Evolutionary conservation across 2,888 invertebrate species (phyloP).

Genomic region (Bugulina stolonifera): DNA sequence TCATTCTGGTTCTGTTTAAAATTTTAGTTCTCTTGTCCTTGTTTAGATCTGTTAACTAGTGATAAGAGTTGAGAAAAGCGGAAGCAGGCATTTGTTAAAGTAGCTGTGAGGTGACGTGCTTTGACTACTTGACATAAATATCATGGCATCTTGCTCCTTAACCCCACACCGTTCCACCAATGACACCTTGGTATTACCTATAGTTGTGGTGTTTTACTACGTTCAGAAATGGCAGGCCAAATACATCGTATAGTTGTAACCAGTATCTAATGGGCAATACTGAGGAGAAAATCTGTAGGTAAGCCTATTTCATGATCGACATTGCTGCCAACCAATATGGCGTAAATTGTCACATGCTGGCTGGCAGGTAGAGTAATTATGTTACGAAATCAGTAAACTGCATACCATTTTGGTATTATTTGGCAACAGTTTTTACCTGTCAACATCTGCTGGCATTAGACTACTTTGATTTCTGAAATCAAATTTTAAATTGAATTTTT

Average conservation of each 20-base stretch:
- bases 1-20: background rate
- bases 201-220: constrained; percentile 6
- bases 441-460: too few relatives aligned
- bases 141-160: background rate
- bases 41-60: background rate
- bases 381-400: too few relatives aligned
- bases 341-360: too few relatives aligned
- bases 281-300: background rate
- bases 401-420: too few relatives aligned
- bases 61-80: background rate
- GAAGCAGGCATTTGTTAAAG: background rate
- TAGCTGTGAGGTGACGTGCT: background rate
- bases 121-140: background rate
- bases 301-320: background rate
- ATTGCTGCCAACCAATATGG: too few relatives aligned
- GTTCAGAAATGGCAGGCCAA: constrained; percentile 21
- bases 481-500: too few relatives aligned
- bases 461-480: too few relatives aligned
- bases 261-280: background rate
- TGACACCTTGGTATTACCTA: background rate
- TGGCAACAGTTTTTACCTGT: too few relatives aligned
- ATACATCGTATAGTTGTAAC: constrained; percentile 12
- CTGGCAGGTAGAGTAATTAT: too few relatives aligned
- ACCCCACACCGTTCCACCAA: background rate
- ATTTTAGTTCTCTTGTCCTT: background rate